Conservation (phyloP, 2,888 invertebrate genomes). For the Liodrosophila aerea region DNA sequence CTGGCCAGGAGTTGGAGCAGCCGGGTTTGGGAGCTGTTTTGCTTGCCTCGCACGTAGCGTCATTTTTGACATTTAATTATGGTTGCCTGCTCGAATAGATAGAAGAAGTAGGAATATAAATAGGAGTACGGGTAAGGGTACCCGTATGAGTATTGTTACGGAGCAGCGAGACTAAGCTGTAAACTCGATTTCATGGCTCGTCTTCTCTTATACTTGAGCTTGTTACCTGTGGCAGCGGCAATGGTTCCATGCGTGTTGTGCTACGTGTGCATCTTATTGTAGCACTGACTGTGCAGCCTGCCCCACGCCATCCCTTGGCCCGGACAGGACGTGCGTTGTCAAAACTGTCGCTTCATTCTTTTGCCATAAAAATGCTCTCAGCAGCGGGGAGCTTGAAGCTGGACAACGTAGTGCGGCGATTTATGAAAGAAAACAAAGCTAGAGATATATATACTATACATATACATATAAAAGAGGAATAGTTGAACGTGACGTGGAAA, state of each 20-base stretch:
- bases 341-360: conserved; percentile 64
- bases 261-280: conserved; percentile 39
- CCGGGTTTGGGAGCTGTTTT: conserved; percentile 41
- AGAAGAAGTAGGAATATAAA: conserved; percentile 8
- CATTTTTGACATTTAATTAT: conserved; percentile 81
- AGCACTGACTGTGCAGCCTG: not conserved
- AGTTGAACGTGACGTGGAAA: conserved; percentile 70
- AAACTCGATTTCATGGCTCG: conserved; percentile 71
- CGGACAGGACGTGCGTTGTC: conserved; percentile 68
- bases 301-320: not conserved
- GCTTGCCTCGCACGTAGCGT: conserved; percentile 75
- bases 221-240: conserved; percentile 41
- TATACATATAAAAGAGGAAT: too few species aligned
- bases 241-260: conserved; percentile 13
- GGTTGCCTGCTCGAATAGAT: conserved; percentile 38
- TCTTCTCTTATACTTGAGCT: conserved; percentile 42
- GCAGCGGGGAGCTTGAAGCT: conserved; percentile 24
- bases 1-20: too few species aligned
- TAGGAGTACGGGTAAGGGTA: conserved; percentile 13
- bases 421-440: conserved; percentile 56
- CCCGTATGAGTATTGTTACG: conserved; percentile 22
- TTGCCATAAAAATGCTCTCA: conserved; percentile 43
- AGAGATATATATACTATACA: too few species aligned
- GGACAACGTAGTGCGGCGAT: conserved; percentile 67
- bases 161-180: conserved; percentile 45